Base-by-base conservation (phyloP, 2,888 invertebrate genomes). In the Ophion ellenae region DNA sequence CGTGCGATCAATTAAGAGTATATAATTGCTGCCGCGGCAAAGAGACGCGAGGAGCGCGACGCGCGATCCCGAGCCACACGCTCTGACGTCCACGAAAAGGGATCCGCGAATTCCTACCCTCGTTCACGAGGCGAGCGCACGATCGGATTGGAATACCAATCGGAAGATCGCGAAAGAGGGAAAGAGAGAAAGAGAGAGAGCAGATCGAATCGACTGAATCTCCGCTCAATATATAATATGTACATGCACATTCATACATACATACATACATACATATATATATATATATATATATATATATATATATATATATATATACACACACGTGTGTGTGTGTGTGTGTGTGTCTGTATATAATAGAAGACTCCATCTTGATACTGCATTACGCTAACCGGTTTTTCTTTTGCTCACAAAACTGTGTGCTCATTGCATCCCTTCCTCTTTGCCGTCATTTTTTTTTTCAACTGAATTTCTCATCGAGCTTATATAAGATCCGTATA, bases 101-200 rank as follows among this genome's bases (percentile, higher is more conserved):
- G 87, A 89, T 89, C 85, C 87, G 88, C 87, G 87, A 89, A 90
- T 90, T 89, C 89, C 85, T 86, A 85, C 75, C 61, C 78, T 86
- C 85, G 85, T 85, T 84, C 81, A 69, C 75, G 85, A 83, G 86
- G 63, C 87, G 84, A 88, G 81, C 80, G 83, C 71, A 80, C 89
- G 89, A 88, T 88, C 83, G 83, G 88, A 88, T 88, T 87, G 86
- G 89, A 90, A 91, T 91, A 88, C 89, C 87, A 89, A 90, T 89
- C 84, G 88, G 59, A 69, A 61, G 81, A 85, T 82, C 82, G 74
- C 14, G 53, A 61, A 40, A 61, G 71, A 64, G 24, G 53, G 24
- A 66, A 74, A 28, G 47, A 71, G 66, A 66, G 40, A 66, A 69
- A 32, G 28, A 75, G 57, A 32, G 75, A 67, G 66, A 59, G 36